A percentile compares a stretch with the other conserved stretches of the same genome.
These are phyloP conservation scores for Dyspetes luteomarginatus DNA, from an alignment of 2,888 invertebrate species.

Conservation along the genomic window DNA sequence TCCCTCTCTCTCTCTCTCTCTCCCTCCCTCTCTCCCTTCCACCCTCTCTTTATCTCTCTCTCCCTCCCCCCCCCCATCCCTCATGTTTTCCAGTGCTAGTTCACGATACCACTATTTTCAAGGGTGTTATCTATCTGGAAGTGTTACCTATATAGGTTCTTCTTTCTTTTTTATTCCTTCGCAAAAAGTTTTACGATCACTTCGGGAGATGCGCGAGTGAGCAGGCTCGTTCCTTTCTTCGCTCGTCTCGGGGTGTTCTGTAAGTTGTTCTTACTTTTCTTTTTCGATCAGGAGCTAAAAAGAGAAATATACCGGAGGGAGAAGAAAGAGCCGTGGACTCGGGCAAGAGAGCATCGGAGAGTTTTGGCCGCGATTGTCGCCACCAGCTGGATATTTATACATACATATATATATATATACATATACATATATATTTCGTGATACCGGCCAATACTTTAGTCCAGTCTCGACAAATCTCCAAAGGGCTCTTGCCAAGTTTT, in stretches of 20 bases:
- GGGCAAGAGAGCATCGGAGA: conserved; percentile 4
- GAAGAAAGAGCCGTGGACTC: not conserved
- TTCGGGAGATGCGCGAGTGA: conserved; percentile 27
- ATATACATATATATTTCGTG: not conserved
- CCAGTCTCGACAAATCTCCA: conserved; percentile 42
- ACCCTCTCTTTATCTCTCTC: conserved; percentile 39
- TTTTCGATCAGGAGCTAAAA: not conserved
- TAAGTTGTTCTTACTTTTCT: not conserved
- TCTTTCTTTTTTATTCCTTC: not conserved
- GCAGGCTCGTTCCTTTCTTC: conserved; percentile 8
- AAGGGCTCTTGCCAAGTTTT: conserved; percentile 47
- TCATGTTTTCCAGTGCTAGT: conserved; percentile 21
- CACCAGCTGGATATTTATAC: not conserved
- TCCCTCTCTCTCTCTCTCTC: conserved; percentile 24
- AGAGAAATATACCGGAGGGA: not conserved
- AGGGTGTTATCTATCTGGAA: conserved; percentile 43
- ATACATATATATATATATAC: conserved; percentile 23
- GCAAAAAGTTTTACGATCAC: conserved; percentile 50
- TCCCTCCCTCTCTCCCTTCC: too few relatives aligned
- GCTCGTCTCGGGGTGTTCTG: not conserved
- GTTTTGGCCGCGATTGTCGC: conserved; percentile 13
- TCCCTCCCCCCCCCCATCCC: conserved; percentile 20
- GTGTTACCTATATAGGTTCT: conserved; percentile 27
- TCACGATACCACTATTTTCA: conserved; percentile 4
- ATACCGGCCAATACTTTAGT: conserved; percentile 32